These are phyloP conservation scores for Mimachlamys varia DNA, from an alignment of 2,888 invertebrate genomes.

Conservation along the genomic window DNA sequence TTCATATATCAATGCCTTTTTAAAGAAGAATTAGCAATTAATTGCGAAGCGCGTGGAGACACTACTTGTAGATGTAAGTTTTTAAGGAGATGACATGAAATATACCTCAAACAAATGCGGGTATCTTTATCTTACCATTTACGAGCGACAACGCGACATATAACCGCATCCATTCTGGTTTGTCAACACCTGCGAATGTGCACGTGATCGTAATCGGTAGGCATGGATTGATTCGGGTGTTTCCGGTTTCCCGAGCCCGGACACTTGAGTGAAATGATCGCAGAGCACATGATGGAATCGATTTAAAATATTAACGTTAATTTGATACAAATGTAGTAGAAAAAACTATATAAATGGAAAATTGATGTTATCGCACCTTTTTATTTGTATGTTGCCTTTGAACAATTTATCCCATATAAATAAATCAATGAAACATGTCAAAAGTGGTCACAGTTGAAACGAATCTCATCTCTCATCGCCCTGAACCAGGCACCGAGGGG, in stretches of 20 bases:
- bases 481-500: background rate
- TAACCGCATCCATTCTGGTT: background rate
- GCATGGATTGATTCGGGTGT: background rate
- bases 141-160: background rate
- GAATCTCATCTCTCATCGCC: background rate
- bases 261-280: background rate
- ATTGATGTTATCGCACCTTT: background rate
- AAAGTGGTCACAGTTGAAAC: background rate
- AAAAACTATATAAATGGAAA: background rate
- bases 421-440: background rate
- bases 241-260: background rate
- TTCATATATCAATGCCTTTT: background rate
- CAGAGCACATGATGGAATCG: background rate
- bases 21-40: background rate
- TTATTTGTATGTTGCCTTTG: background rate
- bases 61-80: background rate
- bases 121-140: background rate
- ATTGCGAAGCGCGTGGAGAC: background rate
- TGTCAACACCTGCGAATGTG: background rate
- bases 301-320: background rate
- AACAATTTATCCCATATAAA: background rate
- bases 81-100: background rate
- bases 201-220: background rate
- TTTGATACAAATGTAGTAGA: constrained; percentile 17
- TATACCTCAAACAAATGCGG: background rate